A percentile compares a stretch with the other conserved stretches of the same genome.
These are phyloP conservation scores for Daubentonia madagascariensis DNA, from an alignment of 2,113 vertebrate species.

Conservation along the genomic window DNA sequence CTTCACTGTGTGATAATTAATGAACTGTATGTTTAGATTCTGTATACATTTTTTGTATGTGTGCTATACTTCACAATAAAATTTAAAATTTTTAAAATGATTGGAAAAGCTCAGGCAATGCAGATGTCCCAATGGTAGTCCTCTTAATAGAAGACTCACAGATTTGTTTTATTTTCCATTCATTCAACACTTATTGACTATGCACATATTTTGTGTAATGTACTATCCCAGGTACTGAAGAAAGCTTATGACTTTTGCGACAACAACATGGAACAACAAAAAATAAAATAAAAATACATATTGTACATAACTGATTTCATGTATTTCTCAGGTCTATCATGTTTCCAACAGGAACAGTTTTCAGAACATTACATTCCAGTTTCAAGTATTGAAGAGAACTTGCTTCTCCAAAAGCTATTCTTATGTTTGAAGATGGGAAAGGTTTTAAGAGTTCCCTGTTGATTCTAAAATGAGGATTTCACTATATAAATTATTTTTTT, in stretches of 20 bases:
- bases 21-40: neutral
- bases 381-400: neutral
- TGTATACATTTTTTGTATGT: neutral
- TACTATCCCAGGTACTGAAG: neutral
- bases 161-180: neutral
- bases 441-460: neutral
- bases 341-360: neutral
- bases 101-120: neutral
- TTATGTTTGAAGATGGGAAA: neutral
- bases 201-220: neutral
- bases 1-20: neutral
- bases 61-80: neutral
- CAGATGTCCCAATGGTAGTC: neutral
- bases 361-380: neutral
- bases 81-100: neutral
- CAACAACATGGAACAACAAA: neutral
- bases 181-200: neutral
- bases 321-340: neutral
- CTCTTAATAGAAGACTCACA: neutral
- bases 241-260: neutral
- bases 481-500: neutral
- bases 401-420: neutral
- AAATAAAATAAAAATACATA: neutral
- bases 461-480: neutral
- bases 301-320: neutral